Percentiles rank a stretch among this genome's conserved stretches.
phyloP scores from a whole-genome alignment of 2,888 invertebrate genomes.

The Tricholauxania praeusta region DNA sequence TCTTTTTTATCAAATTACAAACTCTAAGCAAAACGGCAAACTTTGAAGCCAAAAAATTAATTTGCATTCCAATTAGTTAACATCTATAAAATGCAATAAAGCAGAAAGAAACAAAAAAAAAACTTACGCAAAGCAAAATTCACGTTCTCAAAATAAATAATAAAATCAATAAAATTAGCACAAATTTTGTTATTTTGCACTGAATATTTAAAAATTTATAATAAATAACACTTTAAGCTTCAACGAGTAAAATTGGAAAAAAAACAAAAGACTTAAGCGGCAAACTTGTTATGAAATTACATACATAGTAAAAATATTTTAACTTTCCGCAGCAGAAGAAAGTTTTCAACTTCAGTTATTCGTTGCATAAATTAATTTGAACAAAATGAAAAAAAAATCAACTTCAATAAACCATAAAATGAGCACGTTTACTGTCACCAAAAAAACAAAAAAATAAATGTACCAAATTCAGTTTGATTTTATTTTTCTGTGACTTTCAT shows the following conservation, averaged over 20 bases:
- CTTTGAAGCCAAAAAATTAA: too few species aligned
- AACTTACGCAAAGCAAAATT: too few species aligned
- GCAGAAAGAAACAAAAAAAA: too few species aligned
- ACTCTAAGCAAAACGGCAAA: too few species aligned
- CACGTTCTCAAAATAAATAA: too few species aligned
- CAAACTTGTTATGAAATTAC: conserved; percentile 52
- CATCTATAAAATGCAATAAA: too few species aligned
- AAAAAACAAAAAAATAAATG: background rate
- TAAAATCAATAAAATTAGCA: too few species aligned
- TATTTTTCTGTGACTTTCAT: conserved; percentile 2
- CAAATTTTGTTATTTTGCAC: too few species aligned
- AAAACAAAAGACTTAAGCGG: conserved; percentile 61
- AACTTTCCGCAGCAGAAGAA: conserved; percentile 2
- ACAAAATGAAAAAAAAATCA: background rate
- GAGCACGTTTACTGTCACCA: conserved; percentile 12
- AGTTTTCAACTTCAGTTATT: background rate
- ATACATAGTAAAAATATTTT: background rate
- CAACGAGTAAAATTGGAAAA: conserved; percentile 19
- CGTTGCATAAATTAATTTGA: conserved; percentile 1
- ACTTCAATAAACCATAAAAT: background rate
- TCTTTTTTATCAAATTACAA: too few species aligned
- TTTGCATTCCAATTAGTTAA: too few species aligned
- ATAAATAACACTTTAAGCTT: background rate
- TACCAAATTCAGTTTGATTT: conserved; percentile 13
- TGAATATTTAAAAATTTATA: too few species aligned